These are phyloP conservation scores for Pseudochromis fuscus DNA, from an alignment of 2,797 vertebrate species.

Conservation along the genomic window DNA sequence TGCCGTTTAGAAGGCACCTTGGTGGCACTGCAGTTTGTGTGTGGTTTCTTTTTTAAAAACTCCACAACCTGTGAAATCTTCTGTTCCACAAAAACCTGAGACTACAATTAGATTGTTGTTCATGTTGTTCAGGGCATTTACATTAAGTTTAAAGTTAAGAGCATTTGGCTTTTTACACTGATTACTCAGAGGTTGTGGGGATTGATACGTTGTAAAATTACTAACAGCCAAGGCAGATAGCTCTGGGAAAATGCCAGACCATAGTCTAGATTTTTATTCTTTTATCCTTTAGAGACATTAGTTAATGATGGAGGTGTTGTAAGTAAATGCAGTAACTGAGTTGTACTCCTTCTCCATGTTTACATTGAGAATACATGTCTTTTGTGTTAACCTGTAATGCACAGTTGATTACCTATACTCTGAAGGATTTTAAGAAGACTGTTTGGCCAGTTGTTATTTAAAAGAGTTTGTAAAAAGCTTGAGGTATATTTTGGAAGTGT, in stretches of 20 bases:
- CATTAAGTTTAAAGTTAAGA: conserved; percentile 45
- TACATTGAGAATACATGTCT: conserved; percentile 66
- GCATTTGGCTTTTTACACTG: conserved; percentile 59
- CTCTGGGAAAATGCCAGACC: conserved; percentile 36
- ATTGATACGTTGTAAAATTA: conserved; percentile 45
- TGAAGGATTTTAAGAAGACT: conserved; percentile 82
- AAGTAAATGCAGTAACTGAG: conserved; percentile 53
- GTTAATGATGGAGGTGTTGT: conserved; percentile 19
- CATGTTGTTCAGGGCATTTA: conserved; percentile 75
- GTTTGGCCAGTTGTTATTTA: conserved; percentile 81
- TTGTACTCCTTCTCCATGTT: conserved; percentile 67
- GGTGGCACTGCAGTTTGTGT: conserved; percentile 79
- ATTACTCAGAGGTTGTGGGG: conserved; percentile 62
- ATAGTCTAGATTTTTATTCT: conserved; percentile 20
- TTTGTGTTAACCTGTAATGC: conserved; percentile 53
- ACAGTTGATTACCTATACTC: conserved; percentile 57
- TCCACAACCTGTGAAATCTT: conserved; percentile 76
- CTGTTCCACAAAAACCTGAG: conserved; percentile 44
- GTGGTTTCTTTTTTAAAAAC: conserved; percentile 47
- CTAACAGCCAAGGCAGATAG: conserved; percentile 30
- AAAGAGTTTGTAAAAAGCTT: conserved; percentile 38
- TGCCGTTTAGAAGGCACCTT: conserved; percentile 68
- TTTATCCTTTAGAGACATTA: neutral
- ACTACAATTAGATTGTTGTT: conserved; percentile 45
- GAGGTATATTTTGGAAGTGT: conserved; percentile 69